Base-by-base conservation (phyloP, 2,113 vertebrate genomes). In the Thunnus maccoyii region DNA sequence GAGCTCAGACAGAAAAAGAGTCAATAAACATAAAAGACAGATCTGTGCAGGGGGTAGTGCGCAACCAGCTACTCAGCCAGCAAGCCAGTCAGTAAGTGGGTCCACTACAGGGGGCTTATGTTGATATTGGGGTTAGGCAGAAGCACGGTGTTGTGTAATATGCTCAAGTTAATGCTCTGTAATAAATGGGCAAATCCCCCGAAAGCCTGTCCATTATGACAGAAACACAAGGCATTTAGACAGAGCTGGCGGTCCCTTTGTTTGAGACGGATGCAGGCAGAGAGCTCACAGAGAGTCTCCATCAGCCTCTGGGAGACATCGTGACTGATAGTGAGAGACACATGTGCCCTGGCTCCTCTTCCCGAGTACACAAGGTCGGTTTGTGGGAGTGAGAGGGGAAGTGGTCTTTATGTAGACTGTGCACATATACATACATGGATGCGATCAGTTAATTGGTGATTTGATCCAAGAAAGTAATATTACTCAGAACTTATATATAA, bases 121-220 rank as follows among this genome's bases (percentile, higher is more conserved):
- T 72, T 85, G 84, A 89, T 90, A 86, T 76, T 85, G 82, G 72
- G 86, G 85, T 89, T 88, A 86, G 78, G 69, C 84, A 82, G 78
- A 86, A 85, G 75, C 48, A 14, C 67, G 5, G 72, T 76, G 89
- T 84, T 88, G 83, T 86, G 86, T 91, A 86, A 91, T 89, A 78
- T 82, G 81, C 83, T 88, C 82, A 86, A 88, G 91, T 89, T 90
- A 93, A 93, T 92, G 82, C 88, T 10, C 63, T 87, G 84, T 86
- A 91, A 93, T 92, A 92, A 89, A 93, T 72, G 87, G 67, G 27
- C 48, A 90, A 92, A 92, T 90, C 89, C 87, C 80, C 67, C 46
- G 6, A 90, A 91, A 91, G 80, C 89, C 73, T 72, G 85, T 87
- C 87, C 86, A 85, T 90, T 91, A 89, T 88, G 85, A 91, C 67